Evolutionary conservation across 2,888 invertebrate species (phyloP).

Genomic region (Drosophila quinaria): DNA sequence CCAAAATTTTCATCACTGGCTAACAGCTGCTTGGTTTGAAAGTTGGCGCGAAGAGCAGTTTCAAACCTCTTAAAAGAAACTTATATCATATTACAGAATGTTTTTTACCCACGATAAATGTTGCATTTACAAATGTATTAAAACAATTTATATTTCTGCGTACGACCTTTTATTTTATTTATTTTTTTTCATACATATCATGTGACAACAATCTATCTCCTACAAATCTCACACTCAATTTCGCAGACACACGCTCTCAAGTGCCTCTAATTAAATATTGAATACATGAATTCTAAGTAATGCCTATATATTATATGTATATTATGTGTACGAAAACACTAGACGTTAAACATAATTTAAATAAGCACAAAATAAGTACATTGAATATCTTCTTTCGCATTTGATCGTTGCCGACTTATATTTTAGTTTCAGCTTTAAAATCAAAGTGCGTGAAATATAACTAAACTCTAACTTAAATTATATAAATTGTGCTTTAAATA

Average conservation of each 20-base stretch:
- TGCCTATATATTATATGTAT: slow-evolving; percentile 34
- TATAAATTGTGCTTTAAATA: slow-evolving; percentile 71
- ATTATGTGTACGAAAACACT: slow-evolving; percentile 58
- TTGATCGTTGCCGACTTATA: slow-evolving; percentile 50
- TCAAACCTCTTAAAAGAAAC: background rate
- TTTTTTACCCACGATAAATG: too few species aligned
- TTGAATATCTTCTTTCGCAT: slow-evolving; percentile 49
- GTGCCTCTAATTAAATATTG: slow-evolving; percentile 47
- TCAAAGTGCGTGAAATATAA: slow-evolving; percentile 60
- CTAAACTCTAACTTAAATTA: slow-evolving; percentile 80
- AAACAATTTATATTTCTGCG: slow-evolving; percentile 53
- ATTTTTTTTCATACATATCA: slow-evolving; percentile 56
- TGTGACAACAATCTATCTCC: slow-evolving; percentile 57
- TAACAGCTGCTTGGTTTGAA: slow-evolving; percentile 4
- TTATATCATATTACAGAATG: background rate
- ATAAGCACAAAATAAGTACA: slow-evolving; percentile 66
- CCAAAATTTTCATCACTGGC: background rate
- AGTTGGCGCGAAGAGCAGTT: background rate
- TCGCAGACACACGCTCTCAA: slow-evolving; percentile 40
- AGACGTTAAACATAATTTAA: slow-evolving; percentile 60
- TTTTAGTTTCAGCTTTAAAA: slow-evolving; percentile 44
- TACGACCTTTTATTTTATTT: slow-evolving; percentile 71
- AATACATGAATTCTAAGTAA: slow-evolving; percentile 59
- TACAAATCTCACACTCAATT: slow-evolving; percentile 59
- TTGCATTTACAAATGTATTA: background rate